Percentiles rank a stretch among this genome's conserved stretches.
phyloP scores from a whole-genome alignment of 2,888 invertebrate genomes.

The Leucania comma region DNA sequence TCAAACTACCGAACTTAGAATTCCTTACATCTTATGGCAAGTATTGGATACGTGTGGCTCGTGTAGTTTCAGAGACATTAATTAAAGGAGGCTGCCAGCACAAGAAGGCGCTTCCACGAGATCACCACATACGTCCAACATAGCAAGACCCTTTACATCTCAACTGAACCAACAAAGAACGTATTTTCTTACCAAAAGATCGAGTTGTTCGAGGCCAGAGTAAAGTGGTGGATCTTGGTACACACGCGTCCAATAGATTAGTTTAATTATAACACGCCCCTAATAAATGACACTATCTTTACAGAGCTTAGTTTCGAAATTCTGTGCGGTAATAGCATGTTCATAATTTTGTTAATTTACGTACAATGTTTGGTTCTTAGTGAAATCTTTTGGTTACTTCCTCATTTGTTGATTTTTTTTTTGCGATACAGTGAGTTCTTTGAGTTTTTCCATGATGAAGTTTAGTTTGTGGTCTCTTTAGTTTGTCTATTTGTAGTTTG shows the following conservation, averaged over 20 bases:
- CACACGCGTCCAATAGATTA: constrained; percentile 81
- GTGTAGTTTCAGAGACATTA: constrained; percentile 85
- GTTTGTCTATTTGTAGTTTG: too few relatives aligned
- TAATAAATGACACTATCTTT: constrained; percentile 76
- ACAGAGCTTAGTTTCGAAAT: constrained; percentile 64
- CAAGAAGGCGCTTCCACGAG: constrained; percentile 85
- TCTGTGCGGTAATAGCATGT: constrained; percentile 39
- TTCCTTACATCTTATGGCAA: constrained; percentile 77
- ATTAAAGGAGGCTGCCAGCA: constrained; percentile 87
- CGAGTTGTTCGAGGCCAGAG: constrained; percentile 61
- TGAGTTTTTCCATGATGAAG: too few relatives aligned
- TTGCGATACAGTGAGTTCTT: not conserved
- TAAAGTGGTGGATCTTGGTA: constrained; percentile 73
- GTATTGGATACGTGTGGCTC: constrained; percentile 78
- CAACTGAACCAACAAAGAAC: constrained; percentile 56
- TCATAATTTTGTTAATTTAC: constrained; percentile 46
- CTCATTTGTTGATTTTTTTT: not conserved
- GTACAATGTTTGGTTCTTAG: not conserved
- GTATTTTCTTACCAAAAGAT: constrained; percentile 56
- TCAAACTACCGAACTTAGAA: constrained; percentile 75
- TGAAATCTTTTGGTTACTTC: constrained; percentile 10
- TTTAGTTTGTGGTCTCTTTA: not conserved
- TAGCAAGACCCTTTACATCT: constrained; percentile 71
- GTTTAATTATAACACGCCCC: constrained; percentile 81
- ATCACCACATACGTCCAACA: constrained; percentile 79